Evolutionary conservation across 2,113 vertebrate genomes (phyloP), one percentile per base, ranked within the genome.

Genomic region (Muscicapa adusta): DNA sequence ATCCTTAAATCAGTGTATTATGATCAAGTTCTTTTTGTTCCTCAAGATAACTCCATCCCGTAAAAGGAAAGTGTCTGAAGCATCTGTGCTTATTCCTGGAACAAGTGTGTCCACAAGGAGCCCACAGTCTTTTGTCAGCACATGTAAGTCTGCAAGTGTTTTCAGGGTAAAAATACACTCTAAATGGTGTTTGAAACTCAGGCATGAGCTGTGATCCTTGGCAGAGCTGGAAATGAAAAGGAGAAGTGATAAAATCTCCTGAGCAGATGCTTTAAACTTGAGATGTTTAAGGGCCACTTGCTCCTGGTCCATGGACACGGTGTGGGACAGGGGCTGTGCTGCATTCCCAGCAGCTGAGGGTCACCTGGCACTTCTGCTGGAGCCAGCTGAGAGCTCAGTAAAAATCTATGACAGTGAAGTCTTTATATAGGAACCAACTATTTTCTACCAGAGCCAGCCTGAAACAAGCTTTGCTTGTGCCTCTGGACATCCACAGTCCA

Each of bases 1-100:
- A 58, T 71, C 9, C 26, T 74, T 68, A 75, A 79, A 43, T 68
- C 53, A 61, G 14, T 74, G 28, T 75, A 1, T 84, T 38, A 93
- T 28, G 10, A 12, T 62, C 25, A 42, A 16, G 14, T 86, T 68
- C 94, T 57, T 96, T 96, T 77, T 91, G 80, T 67, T 50, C 58
- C 89, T 96, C 77, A 81, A 99, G 99, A 48, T 92, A 63, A 94
- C 89, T 85, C 97, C 98, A 11, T 97, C 98, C 78, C 79, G 20
- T 73, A 98, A 91, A 96, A 98, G 79, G 84, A 99, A 98, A 96
- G 94, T 99, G 67, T 99, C 99, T 45, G 98, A 99, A 97, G 98
- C 98, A 51, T 98, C 97, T 22, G 95, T 97, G 80, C 89, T 97
- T 80, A 94, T 99, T 88, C 91, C 97, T 88, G 97, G 96, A 53